Conservation (phyloP, 2,797 vertebrate genomes). For the Pangasius mekongensis region DNA sequence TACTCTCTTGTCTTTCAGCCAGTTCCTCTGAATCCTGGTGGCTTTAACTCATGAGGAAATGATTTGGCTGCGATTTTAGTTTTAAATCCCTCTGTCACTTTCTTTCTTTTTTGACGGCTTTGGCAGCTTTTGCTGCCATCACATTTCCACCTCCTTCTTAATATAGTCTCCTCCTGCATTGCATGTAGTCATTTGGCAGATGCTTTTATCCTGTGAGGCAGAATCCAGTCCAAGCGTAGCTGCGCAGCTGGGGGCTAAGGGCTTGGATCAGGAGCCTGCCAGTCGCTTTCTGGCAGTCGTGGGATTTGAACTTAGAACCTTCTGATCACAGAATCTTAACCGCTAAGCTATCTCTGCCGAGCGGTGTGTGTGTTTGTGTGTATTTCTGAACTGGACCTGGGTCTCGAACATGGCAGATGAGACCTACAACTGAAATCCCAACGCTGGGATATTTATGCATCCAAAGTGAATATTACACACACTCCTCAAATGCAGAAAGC, state of each 20-base stretch:
- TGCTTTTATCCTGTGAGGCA: neutral
- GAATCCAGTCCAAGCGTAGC: neutral
- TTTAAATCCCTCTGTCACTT: neutral
- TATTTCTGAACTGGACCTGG: neutral
- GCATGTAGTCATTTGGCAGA: slow-evolving; percentile 18
- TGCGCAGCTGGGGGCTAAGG: neutral
- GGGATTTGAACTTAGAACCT: slow-evolving; percentile 11
- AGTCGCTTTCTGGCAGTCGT: slow-evolving; percentile 5
- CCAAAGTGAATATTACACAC: neutral
- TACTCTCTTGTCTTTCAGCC: neutral
- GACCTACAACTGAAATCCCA: no score
- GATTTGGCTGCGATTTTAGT: slow-evolving; percentile 21
- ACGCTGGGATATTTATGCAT: neutral
- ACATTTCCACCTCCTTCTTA: neutral
- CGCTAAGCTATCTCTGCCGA: neutral
- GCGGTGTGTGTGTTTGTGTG: neutral
- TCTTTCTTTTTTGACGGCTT: neutral
- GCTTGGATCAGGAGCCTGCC: slow-evolving; percentile 36
- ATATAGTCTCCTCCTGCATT: slow-evolving; percentile 18
- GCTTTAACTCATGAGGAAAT: slow-evolving; percentile 33
- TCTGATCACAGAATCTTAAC: slow-evolving; percentile 15
- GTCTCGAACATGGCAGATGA: neutral
- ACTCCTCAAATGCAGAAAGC: neutral
- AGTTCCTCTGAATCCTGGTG: slow-evolving; percentile 22
- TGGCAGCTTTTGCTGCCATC: neutral